Conservation (phyloP, 2,888 invertebrate species). For the Metellina segmentata region DNA sequence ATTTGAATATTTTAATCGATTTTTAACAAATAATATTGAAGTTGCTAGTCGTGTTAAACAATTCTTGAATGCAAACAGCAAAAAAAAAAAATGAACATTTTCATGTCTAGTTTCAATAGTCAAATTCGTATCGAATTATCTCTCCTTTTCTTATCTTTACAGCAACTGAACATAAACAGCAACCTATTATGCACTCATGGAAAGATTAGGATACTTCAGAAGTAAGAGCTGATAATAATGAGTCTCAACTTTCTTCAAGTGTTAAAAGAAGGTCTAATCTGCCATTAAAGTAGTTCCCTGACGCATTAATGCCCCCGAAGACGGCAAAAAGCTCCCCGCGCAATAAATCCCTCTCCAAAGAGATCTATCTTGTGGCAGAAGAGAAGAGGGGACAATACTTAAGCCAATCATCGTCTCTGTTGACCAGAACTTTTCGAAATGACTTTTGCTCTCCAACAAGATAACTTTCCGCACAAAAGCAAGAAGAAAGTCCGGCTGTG, state of each 20-base stretch:
- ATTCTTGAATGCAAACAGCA: no score
- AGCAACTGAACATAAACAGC: no score
- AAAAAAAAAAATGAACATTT: no score
- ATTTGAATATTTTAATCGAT: no score
- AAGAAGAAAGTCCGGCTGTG: constrained; percentile 60
- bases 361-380: neutral
- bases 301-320: constrained; percentile 27
- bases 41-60: no score
- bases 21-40: no score
- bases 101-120: no score
- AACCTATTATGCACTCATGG: no score
- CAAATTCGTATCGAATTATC: no score
- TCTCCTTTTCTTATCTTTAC: no score
- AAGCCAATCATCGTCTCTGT: constrained; percentile 73
- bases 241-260: constrained; percentile 1
- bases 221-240: neutral
- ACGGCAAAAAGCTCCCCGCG: constrained; percentile 35
- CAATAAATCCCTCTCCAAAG: constrained; percentile 33
- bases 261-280: constrained; percentile 3
- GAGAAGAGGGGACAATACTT: constrained; percentile 35
- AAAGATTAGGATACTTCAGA: neutral
- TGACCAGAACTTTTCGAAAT: constrained; percentile 73
- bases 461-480: constrained; percentile 68
- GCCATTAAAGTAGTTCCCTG: constrained; percentile 18
- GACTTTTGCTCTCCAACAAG: constrained; percentile 65